Evolutionary conservation across 2,797 vertebrate species (phyloP).

Genomic region (Enteromius viviparus): DNA sequence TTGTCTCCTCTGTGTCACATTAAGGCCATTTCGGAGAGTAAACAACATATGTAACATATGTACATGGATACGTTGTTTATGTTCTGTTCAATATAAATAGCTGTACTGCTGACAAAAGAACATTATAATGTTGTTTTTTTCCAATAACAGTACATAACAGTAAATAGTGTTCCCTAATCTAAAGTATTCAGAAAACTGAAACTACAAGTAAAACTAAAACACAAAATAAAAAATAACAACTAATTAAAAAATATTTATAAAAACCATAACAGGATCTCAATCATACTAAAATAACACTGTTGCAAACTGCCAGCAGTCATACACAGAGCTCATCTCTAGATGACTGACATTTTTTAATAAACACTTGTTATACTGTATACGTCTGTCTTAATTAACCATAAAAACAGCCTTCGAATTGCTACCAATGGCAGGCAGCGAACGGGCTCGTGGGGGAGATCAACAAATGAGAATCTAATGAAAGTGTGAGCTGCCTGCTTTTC

Average conservation of each 20-base stretch:
- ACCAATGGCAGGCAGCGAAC: slow-evolving; percentile 48
- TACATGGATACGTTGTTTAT: no score
- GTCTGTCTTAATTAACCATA: slow-evolving; percentile 62
- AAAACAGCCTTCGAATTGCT: slow-evolving; percentile 51
- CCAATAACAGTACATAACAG: background rate
- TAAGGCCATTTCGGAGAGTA: no score
- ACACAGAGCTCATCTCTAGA: slow-evolving; percentile 33
- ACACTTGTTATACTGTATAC: slow-evolving; percentile 50
- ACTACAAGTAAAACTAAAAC: background rate
- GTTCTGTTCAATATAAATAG: no score
- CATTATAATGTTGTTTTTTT: no score
- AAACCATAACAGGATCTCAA: background rate
- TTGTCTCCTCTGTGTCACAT: no score
- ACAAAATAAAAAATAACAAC: background rate
- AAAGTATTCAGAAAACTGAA: background rate
- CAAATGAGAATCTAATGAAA: slow-evolving; percentile 64
- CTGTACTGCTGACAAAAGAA: no score
- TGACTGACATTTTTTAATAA: slow-evolving; percentile 55
- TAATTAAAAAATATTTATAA: background rate
- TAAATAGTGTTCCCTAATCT: background rate
- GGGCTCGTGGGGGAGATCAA: slow-evolving; percentile 59
- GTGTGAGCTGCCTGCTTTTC: slow-evolving; percentile 43
- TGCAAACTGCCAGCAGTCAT: background rate
- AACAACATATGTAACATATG: no score
- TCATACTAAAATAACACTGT: background rate